These are phyloP conservation scores for Rotaria socialis DNA, from an alignment of 2,888 invertebrate genomes.

Conservation along the genomic window DNA sequence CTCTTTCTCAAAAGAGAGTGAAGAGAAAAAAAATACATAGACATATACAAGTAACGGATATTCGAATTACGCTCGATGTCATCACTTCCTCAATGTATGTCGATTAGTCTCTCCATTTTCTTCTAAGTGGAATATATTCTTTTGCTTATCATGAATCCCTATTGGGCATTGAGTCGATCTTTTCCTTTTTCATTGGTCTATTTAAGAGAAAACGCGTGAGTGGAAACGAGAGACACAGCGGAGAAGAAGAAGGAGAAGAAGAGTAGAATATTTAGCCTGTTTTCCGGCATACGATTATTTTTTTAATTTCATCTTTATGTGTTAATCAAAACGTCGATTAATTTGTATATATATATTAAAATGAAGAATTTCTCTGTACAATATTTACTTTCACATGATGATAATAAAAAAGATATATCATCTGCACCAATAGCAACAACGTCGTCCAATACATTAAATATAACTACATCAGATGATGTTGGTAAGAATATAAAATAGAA, in stretches of 20 bases:
- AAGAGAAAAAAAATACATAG: neutral
- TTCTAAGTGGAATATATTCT: conserved; percentile 27
- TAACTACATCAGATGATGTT: neutral
- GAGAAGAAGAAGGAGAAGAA: neutral
- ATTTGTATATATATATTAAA: conserved; percentile 9
- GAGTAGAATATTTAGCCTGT: conserved; percentile 22
- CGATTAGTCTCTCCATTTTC: conserved; percentile 32
- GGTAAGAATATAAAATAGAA: neutral
- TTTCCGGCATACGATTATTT: neutral
- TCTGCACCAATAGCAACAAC: neutral
- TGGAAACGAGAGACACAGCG: too few species aligned
- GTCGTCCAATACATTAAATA: neutral
- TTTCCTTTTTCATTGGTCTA: conserved; percentile 7
- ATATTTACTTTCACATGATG: neutral
- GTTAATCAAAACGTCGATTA: conserved; percentile 17
- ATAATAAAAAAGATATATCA: neutral
- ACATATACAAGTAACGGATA: conserved; percentile 29
- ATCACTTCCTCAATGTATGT: conserved; percentile 20
- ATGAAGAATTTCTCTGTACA: conserved; percentile 29
- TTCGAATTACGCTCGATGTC: conserved; percentile 29
- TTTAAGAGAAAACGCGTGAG: neutral
- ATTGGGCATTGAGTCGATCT: neutral
- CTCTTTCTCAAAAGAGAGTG: neutral
- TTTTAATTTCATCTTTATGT: conserved; percentile 12
- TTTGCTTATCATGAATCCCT: conserved; percentile 26